Evolutionary conservation across 2,888 invertebrate species (phyloP).

Genomic region (Conomelus anceps): DNA sequence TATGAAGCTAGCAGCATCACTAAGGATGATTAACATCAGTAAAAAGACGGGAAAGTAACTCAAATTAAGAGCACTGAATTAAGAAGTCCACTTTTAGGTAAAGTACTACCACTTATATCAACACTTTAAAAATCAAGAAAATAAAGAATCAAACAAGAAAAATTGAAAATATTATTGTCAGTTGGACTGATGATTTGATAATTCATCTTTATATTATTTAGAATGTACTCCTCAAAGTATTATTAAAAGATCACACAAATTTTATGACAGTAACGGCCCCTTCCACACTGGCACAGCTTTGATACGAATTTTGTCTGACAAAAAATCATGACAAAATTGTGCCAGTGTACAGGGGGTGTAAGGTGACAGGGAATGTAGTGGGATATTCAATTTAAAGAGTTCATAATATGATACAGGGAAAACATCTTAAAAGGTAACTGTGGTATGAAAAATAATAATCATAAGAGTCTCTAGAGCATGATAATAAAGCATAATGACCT

Average conservation of each 20-base stretch:
- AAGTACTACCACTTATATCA: too few relatives aligned
- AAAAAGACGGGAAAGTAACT: too few relatives aligned
- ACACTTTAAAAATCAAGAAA: too few relatives aligned
- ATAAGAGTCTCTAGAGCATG: not conserved
- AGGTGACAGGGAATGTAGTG: not conserved
- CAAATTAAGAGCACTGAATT: too few relatives aligned
- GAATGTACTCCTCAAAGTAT: not conserved
- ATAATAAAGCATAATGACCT: constrained; percentile 6
- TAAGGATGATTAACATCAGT: too few relatives aligned
- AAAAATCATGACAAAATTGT: not conserved
- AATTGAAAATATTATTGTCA: too few relatives aligned
- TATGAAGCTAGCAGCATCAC: too few relatives aligned
- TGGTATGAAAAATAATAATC: constrained; percentile 10
- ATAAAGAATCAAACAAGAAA: too few relatives aligned
- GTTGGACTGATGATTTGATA: too few relatives aligned
- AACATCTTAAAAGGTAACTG: constrained; percentile 24
- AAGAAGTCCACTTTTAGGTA: too few relatives aligned
- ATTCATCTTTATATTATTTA: too few relatives aligned
- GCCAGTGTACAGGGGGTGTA: not conserved
- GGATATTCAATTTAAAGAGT: not conserved
- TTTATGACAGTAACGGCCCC: not conserved
- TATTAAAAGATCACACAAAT: not conserved
- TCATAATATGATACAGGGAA: not conserved
- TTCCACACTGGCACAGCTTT: not conserved
- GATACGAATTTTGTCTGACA: not conserved